Base-by-base conservation (phyloP, 2,888 invertebrate genomes). In the Amphimallon solstitiale region DNA sequence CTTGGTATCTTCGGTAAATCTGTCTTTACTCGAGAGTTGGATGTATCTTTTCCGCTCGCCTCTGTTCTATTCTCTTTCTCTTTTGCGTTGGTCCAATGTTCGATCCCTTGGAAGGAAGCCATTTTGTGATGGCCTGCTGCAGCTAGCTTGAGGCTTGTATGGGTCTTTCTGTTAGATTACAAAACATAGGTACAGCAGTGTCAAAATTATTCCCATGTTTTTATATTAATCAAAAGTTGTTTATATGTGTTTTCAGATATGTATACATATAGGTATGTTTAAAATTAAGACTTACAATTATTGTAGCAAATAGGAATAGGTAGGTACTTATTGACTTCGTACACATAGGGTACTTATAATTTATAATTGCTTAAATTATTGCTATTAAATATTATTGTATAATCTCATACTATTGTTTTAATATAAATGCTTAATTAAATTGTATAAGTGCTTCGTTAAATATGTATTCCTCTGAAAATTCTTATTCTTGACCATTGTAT, bases 91-190 rank as follows among this genome's bases (percentile, higher is more conserved):
- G 61, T 61, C 60, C 49, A 52, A 46, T 46, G 61, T 67, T 67
- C 67, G 67, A 67, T 67, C 63, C 67, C 67, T 54, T 67, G 77
- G 79, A 78, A 78, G 80, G 80, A 78, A 78, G 80, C 80, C 80
- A 80, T 80, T 78, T 80, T 80, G 79, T 76, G 76, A 76, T 74
- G 76, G 76, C 73, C 49, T 63, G 65, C 56, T 59, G 45, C 56
- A 59, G 56, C 43, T 59, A 59, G 29, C 14, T 59, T 45, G 56
- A 15, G 40, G 56, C 56, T 40, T 56, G 23, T 40, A 56, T 56
- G 43, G 56, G 29, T 34, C 45, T 43, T 59, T 59, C 56, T 43
- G 56, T 45, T 59, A 23, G 45, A 38, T 17, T 59, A 10, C 56
- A 43, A 43, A 29, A 59, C 29, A 43, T 45, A 34, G 19, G 56